Conservation (phyloP, 2,113 vertebrate genomes). For the Deroptyus accipitrinus region DNA sequence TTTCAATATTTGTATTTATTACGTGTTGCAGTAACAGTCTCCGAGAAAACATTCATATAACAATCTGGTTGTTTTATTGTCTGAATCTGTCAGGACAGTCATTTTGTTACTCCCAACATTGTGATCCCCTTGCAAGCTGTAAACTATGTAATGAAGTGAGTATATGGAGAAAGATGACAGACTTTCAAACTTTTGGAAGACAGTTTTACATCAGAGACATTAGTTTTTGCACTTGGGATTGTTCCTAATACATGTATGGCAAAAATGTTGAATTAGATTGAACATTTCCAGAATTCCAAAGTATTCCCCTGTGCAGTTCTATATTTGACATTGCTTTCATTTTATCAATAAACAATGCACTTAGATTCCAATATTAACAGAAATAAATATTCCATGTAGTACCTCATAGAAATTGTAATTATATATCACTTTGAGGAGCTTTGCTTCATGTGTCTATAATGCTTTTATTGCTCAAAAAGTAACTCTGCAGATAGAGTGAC, state of each 20-base stretch:
- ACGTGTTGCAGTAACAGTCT: slow-evolving; percentile 78
- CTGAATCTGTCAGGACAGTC: slow-evolving; percentile 82
- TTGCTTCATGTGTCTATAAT: slow-evolving; percentile 13
- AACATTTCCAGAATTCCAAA: slow-evolving; percentile 76
- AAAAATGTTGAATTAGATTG: slow-evolving; percentile 75
- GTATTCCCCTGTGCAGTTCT: slow-evolving; percentile 53
- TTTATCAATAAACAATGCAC: slow-evolving; percentile 70
- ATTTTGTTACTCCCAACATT: slow-evolving; percentile 77
- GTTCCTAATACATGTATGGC: slow-evolving; percentile 70
- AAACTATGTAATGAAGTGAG: slow-evolving; percentile 84
- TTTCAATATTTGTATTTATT: slow-evolving; percentile 85
- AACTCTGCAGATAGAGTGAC: background rate
- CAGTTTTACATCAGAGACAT: slow-evolving; percentile 76
- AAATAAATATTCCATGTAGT: slow-evolving; percentile 65
- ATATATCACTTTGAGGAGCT: slow-evolving; percentile 31
- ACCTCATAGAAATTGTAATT: background rate
- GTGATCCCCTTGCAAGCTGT: slow-evolving; percentile 80
- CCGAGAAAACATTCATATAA: slow-evolving; percentile 82
- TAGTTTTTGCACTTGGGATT: slow-evolving; percentile 70
- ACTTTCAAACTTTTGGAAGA: slow-evolving; percentile 74
- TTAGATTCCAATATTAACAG: slow-evolving; percentile 55
- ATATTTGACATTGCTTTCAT: slow-evolving; percentile 70
- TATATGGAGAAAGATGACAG: slow-evolving; percentile 83
- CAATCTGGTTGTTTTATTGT: slow-evolving; percentile 84
- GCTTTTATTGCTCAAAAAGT: slow-evolving; percentile 14